Evolutionary conservation across 2,113 vertebrate species (phyloP), one percentile per base, ranked within the genome.

Genomic region (Plecotus auritus): DNA sequence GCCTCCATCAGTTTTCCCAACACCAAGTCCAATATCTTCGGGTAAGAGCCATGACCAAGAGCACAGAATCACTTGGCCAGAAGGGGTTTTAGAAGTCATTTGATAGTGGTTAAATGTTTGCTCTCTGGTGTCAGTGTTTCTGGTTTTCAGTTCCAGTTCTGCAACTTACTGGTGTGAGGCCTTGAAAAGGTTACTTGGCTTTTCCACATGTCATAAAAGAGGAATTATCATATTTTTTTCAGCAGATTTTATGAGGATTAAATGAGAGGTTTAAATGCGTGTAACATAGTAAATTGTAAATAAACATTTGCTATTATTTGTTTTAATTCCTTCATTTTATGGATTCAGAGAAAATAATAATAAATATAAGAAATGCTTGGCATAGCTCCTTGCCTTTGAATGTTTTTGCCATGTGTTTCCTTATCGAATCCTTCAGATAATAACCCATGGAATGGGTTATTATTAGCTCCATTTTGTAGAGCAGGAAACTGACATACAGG

Each of bases 231-330:
- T 56, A 54, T 49, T 59, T n/a, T 73, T 72, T 85, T 72, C 51
- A 87, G 56, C 17, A 22, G 61, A 67, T 85, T 91, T 82, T 78
- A 2, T 73, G 23, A 95, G 14, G 72, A 80, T 67, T 74, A 64
- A 81, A 4, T 42, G 73, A 92, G 30, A 72, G 78, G 42, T 85
- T 78, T 64, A 86, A 72, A 37, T 49, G 35, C 42, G 42, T 93
- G 8, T 87, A 59, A 70, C 13, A 61, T 22, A 49, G 28, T 73
- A 87, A 54, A 83, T 89, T 88, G 85, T 78, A 95, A 93, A 64
- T 93, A 93, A 95, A 78, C 20, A 74, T 16, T 64, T 40, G 61
- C 40, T 88, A 81, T 56, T 69, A 76, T 85, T 85, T 95, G 80
- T 45, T 66, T 87, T 92, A 90, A 92, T 89, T 54, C 22, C 7